Evolutionary conservation across 2,113 vertebrate species (phyloP).

Genomic region (Eolophus roseicapilla): DNA sequence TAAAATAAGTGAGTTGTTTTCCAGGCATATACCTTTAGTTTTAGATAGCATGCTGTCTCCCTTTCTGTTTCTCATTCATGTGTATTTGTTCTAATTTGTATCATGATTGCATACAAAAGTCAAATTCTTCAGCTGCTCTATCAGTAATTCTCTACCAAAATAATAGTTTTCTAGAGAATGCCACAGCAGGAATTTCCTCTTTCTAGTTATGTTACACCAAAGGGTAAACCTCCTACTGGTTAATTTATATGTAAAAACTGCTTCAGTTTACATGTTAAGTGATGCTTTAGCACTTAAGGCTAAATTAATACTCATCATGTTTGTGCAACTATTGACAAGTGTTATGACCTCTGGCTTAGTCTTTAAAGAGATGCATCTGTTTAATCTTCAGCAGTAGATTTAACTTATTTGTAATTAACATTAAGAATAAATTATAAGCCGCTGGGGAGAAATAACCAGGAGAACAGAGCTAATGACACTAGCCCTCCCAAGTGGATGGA

Average conservation of each 20-base stretch:
- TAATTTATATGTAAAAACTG: conserved; percentile 14
- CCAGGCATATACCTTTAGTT: neutral
- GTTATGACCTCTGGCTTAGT: conserved; percentile 7
- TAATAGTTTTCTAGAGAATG: neutral
- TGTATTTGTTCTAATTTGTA: neutral
- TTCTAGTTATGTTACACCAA: neutral
- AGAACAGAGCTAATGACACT: neutral
- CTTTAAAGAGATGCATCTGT: neutral
- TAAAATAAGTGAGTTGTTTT: neutral
- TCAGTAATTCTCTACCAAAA: neutral
- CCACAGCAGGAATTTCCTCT: neutral
- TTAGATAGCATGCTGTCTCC: neutral
- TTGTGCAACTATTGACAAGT: conserved; percentile 17
- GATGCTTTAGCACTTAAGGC: conserved; percentile 1
- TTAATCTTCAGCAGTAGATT: neutral
- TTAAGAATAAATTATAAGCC: neutral
- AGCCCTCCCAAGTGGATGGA: neutral
- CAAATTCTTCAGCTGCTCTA: neutral
- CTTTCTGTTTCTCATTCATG: neutral
- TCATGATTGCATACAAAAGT: neutral
- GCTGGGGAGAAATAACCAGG: neutral
- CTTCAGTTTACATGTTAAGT: neutral
- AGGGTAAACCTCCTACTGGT: neutral
- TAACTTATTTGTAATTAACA: neutral
- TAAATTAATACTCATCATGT: conserved; percentile 21